Evolutionary conservation across 2,113 vertebrate genomes (phyloP), one percentile per base, ranked within the genome.

Genomic region (Trichomycterus rosablanca): DNA sequence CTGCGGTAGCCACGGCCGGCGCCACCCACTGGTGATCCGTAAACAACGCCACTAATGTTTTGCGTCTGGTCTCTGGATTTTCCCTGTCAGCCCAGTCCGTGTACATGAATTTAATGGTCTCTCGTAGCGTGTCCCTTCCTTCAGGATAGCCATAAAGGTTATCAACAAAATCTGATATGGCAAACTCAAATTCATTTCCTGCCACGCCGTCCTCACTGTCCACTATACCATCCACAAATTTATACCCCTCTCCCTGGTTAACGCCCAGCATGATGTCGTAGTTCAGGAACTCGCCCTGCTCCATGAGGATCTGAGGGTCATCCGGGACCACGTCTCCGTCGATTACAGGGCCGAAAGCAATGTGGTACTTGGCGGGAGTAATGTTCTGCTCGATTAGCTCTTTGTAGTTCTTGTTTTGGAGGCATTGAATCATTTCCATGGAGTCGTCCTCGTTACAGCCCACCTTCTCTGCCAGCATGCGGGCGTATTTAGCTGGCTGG

Each of bases 1-100:
- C 96, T 0, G 96, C 96, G 0, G 96, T 98, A 58, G 96, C 96
- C 19, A 98, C 90, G 0, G 96, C 96, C 0, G 96, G 96, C 0
- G 95, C 96, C 78, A 97, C 95, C 96, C 96, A 98, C 61, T 98
- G 96, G 78, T 98, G 96, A 74, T 98, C 96, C 0, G 96, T 98
- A 65, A 98, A 96, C 11, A 98, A 84, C 0, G 96, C 95, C 0
- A 97, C 93, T 63, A 98, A 75, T 0, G 95, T 94, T 57, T 96
- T 96, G 2, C 95, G 73, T 1, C 95, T 83, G 0, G 93, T 94
- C 73, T 95, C 94, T 0, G 95, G 88, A 35, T 94, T 93, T 71
- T 97, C 94, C 7, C 91, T 91, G 62, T 98, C 96, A 0, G 95
- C 95, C 96, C 96, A 98, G 78, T 98, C 96, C 0, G 96, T 98